Evolutionary conservation across 1,140 invertebrate genomes (phyloP), one percentile per base, ranked within the genome.

Genomic region (Nasonia vitripennis): DNA sequence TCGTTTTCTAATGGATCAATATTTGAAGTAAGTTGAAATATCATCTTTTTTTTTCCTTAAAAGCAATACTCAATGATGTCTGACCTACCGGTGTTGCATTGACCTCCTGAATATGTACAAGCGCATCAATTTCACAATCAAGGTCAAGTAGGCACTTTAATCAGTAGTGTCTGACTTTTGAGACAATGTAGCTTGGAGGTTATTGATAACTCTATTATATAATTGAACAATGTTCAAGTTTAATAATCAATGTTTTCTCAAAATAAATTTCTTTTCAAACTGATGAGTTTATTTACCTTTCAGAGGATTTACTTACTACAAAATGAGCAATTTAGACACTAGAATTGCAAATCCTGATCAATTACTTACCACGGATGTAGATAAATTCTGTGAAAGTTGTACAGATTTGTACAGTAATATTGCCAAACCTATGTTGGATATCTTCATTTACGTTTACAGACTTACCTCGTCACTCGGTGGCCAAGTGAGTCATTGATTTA

Each of bases 391-490:
- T 92, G 97, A 98, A 88, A 97, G 98, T 86, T 96, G 99, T 82
- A 97, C 98, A 12, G 98, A 99, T 90, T 94, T 99, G 2, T 99
- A 99, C 93, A 98, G 98, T 74, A 99, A 99, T 93, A 95, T 99
- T n/a, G 98, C 97, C 87, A 99, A 99, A 94, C 99, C 99, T 0
- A 90, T 99, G 7, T 92, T 99, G 84, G 99, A 99, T 93, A 99
- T 99, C 70, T 94, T 96, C 67, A 97, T 99, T 87, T 99, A 99
- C 92, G 96, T 99, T 17, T 97, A 98, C 89, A 96, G 97, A 90
- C 94, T 99, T 55, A 98, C 98, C 1, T 95, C 96, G 14, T 96
- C 96, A 81, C 94, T 99, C 88, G 98, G 98, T 78, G 95, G 95
- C 68, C 92, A 95, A 91, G 96, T 96, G 91, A 89, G 94, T 93